Conservation (phyloP, 2,797 vertebrate species). For the Spea hammondii region DNA sequence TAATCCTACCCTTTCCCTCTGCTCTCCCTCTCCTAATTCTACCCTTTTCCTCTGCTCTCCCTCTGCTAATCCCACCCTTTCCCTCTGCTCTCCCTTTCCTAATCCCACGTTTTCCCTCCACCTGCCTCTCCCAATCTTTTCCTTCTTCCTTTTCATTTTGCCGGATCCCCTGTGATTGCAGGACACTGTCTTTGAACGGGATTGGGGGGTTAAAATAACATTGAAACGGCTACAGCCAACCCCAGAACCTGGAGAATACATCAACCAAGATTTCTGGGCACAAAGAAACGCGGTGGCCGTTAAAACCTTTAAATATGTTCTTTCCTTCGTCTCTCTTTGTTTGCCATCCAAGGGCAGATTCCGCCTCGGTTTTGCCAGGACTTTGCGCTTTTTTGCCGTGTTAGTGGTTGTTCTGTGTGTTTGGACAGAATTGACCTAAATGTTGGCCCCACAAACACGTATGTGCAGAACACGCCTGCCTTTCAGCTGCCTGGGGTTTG, state of each 20-base stretch:
- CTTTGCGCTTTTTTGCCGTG: not conserved
- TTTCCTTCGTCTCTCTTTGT: not conserved
- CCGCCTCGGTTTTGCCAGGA: not conserved
- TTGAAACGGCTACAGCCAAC: not conserved
- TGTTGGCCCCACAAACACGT: not conserved
- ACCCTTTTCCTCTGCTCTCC: too few species aligned
- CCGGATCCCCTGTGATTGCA: not conserved
- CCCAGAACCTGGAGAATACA: not conserved
- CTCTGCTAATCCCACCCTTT: too few species aligned
- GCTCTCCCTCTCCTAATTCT: too few species aligned
- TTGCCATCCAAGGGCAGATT: not conserved
- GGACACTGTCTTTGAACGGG: not conserved
- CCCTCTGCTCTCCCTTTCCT: too few species aligned
- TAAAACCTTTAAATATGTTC: constrained; percentile 2
- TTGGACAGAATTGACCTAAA: constrained; percentile 16
- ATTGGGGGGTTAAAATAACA: not conserved
- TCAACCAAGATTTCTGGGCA: not conserved
- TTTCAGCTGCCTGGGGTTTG: too few species aligned
- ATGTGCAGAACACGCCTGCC: not conserved
- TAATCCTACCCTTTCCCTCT: too few species aligned
- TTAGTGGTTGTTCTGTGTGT: constrained; percentile 11
- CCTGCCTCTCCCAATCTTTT: not conserved
- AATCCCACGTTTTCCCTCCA: too few species aligned
- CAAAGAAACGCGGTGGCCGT: not conserved
- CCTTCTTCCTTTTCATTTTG: not conserved